Evolutionary conservation across 2,888 invertebrate genomes (phyloP).

Genomic region (Hemithea aestivaria): DNA sequence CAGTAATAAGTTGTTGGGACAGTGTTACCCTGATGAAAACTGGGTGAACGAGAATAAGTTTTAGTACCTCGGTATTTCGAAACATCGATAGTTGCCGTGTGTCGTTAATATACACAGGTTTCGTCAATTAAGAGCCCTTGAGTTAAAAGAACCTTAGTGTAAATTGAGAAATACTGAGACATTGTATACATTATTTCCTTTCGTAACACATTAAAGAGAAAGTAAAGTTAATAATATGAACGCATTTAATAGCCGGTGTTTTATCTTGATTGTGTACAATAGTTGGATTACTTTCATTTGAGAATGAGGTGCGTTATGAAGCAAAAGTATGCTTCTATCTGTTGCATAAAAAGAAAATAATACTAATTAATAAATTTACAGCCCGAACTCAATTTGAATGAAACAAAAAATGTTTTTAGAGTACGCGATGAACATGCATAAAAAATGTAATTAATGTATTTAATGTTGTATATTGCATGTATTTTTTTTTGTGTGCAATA

Average conservation of each 20-base stretch:
- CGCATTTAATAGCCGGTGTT: slow-evolving; percentile 13
- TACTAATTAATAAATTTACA: neutral
- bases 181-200: slow-evolving; percentile 5
- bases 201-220: slow-evolving; percentile 12
- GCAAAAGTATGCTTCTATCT: too few species aligned
- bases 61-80: slow-evolving; percentile 41
- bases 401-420: too few species aligned
- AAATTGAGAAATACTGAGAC: too few species aligned
- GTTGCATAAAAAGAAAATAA: too few species aligned
- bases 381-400: too few species aligned
- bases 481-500: too few species aligned
- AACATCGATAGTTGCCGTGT: slow-evolving; percentile 50
- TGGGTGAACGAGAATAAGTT: slow-evolving; percentile 56
- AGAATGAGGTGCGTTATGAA: too few species aligned
- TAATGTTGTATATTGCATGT: too few species aligned
- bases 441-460: too few species aligned
- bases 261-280: slow-evolving; percentile 18
- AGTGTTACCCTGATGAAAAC: slow-evolving; percentile 50
- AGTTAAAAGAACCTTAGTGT: neutral
- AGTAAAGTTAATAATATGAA: slow-evolving; percentile 2
- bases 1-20: slow-evolving; percentile 32
- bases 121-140: slow-evolving; percentile 31
- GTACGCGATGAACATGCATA: too few species aligned
- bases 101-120: slow-evolving; percentile 38
- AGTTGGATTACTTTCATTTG: slow-evolving; percentile 5